These are phyloP conservation scores for Andrena bucephala DNA, from an alignment of 2,888 invertebrate genomes.

Conservation along the genomic window DNA sequence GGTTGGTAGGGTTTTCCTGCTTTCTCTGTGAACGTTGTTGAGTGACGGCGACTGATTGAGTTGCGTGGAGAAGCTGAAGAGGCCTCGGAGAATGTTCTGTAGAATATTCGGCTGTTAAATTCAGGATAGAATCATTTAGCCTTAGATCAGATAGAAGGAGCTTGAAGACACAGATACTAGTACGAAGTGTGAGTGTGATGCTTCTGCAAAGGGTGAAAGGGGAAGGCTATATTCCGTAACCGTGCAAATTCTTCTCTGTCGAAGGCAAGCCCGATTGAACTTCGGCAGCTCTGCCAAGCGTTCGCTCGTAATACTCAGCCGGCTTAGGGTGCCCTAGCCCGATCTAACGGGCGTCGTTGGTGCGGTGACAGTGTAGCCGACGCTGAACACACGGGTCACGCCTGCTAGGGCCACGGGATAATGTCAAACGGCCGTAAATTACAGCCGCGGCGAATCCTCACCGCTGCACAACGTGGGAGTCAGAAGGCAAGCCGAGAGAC, in stretches of 20 bases:
- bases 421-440: slow-evolving; percentile 81
- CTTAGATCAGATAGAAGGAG: too few species aligned
- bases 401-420: slow-evolving; percentile 78
- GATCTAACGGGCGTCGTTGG: slow-evolving; percentile 60
- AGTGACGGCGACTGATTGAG: background rate
- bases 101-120: background rate
- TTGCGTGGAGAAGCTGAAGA: too few species aligned
- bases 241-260: background rate
- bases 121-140: too few species aligned
- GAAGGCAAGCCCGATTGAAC: slow-evolving; percentile 18
- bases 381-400: slow-evolving; percentile 75
- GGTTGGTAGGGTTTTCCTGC: background rate
- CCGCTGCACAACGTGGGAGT: slow-evolving; percentile 80
- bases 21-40: slow-evolving; percentile 14
- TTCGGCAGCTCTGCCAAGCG: slow-evolving; percentile 11
- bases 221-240: background rate
- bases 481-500: slow-evolving; percentile 61
- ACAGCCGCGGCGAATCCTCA: slow-evolving; percentile 73
- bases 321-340: slow-evolving; percentile 38
- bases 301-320: slow-evolving; percentile 25
- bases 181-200: too few species aligned
- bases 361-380: slow-evolving; percentile 59
- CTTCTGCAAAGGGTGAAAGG: too few species aligned
- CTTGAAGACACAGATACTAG: too few species aligned
- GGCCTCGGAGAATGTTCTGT: background rate